Evolutionary conservation across 2,888 invertebrate species (phyloP).

Genomic region (Tridacna gigas): DNA sequence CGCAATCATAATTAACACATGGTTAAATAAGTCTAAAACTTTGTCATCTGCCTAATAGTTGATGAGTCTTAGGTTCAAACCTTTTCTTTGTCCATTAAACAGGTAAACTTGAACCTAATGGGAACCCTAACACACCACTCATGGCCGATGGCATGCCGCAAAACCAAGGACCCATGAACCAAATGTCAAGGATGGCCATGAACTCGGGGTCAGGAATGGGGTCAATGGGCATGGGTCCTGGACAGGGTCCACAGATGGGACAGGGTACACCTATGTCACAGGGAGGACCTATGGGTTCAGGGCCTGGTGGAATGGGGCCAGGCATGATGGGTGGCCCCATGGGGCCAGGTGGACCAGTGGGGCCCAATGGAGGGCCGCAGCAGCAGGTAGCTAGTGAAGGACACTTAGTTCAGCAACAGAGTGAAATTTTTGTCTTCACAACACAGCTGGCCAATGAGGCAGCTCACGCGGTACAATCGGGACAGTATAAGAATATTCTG

Average conservation of each 20-base stretch:
- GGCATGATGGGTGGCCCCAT: slow-evolving; percentile 37
- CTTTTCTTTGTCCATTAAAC: background rate
- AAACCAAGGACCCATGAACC: slow-evolving; percentile 31
- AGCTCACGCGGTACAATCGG: slow-evolving; percentile 95
- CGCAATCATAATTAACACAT: background rate
- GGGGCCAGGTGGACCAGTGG: slow-evolving; percentile 42
- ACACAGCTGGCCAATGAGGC: slow-evolving; percentile 97
- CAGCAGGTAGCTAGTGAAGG: slow-evolving; percentile 69
- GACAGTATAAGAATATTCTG: slow-evolving; percentile 96
- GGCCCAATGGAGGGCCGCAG: slow-evolving; percentile 39
- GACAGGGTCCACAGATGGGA: slow-evolving; percentile 27
- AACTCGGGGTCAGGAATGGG: slow-evolving; percentile 49
- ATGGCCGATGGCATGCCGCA: slow-evolving; percentile 46
- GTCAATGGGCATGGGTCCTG: slow-evolving; percentile 17
- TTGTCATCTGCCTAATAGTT: background rate
- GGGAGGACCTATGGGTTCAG: slow-evolving; percentile 46
- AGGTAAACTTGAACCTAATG: slow-evolving; percentile 62
- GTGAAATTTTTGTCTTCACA: slow-evolving; percentile 98
- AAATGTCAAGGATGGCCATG: slow-evolving; percentile 48
- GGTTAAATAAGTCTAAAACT: background rate
- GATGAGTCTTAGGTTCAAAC: background rate
- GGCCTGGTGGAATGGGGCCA: slow-evolving; percentile 27
- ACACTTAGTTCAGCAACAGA: slow-evolving; percentile 91
- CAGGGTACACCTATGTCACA: slow-evolving; percentile 30
- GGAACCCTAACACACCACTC: slow-evolving; percentile 55